These are phyloP conservation scores for Otus scops DNA, from an alignment of 2,797 vertebrate species.

Conservation along the genomic window DNA sequence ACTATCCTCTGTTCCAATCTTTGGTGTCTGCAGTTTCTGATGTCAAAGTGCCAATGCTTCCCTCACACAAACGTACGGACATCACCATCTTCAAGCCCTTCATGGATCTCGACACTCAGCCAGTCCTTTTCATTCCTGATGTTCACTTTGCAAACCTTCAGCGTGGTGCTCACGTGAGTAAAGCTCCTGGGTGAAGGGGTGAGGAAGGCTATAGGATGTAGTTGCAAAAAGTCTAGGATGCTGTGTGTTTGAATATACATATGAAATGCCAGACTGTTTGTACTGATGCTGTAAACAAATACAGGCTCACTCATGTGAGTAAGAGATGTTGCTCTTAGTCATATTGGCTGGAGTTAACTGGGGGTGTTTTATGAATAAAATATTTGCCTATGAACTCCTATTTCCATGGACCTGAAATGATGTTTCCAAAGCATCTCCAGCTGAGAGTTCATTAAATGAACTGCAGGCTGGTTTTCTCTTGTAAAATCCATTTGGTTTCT, in stretches of 20 bases:
- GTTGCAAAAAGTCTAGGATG: not conserved
- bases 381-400: not conserved
- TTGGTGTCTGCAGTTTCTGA: slow-evolving; percentile 80
- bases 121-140: slow-evolving; percentile 96
- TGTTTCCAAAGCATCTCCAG: not conserved
- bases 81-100: slow-evolving; percentile 94
- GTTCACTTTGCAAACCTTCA: slow-evolving; percentile 93
- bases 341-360: not conserved
- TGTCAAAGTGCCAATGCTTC: slow-evolving; percentile 88
- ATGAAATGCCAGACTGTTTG: not conserved
- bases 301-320: not conserved
- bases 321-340: not conserved
- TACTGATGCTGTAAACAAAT: not conserved
- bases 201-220: not conserved
- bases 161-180: slow-evolving; percentile 88
- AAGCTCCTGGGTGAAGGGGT: not conserved
- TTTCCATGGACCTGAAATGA: not conserved
- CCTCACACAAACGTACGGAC: slow-evolving; percentile 89
- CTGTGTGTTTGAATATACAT: fast-evolving
- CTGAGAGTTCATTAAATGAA: not conserved
- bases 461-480: not conserved
- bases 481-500: not conserved
- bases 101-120: slow-evolving; percentile 90
- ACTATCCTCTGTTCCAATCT: not conserved
- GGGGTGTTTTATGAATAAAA: not conserved